These are phyloP conservation scores for Bibio marci DNA, from an alignment of 2,888 invertebrate species.

Conservation along the genomic window DNA sequence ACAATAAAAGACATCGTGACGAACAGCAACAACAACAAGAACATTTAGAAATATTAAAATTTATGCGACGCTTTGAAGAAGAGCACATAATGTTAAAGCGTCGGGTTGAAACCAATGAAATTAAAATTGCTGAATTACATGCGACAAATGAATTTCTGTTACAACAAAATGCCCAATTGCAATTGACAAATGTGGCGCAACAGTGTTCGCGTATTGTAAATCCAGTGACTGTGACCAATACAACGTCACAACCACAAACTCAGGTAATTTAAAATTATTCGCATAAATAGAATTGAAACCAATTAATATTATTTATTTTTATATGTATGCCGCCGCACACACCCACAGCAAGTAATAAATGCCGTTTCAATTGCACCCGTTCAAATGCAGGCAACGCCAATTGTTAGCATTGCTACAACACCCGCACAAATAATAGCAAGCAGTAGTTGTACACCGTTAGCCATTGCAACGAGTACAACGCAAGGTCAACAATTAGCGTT, in stretches of 20 bases:
- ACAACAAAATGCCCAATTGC: conserved; percentile 56
- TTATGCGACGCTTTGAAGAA: conserved; percentile 15
- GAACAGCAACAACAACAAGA: conserved; percentile 17
- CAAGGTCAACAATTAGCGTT: conserved; percentile 14
- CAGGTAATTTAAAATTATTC: no score
- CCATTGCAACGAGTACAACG: conserved; percentile 14
- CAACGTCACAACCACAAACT: conserved; percentile 32
- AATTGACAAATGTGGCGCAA: conserved; percentile 39
- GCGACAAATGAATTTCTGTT: conserved; percentile 63
- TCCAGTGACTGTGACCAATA: conserved; percentile 40
- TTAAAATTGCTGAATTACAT: conserved; percentile 40
- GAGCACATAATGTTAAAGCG: conserved; percentile 15
- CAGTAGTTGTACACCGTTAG: conserved; percentile 11
- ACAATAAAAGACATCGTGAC: conserved; percentile 21
- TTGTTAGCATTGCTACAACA: conserved; percentile 32
- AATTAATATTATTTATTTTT: not conserved
- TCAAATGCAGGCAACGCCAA: conserved; percentile 33
- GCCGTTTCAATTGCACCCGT: conserved; percentile 36
- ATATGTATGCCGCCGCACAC: not conserved
- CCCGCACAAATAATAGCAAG: conserved; percentile 12
- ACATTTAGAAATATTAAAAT: conserved; percentile 13
- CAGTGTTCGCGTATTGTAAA: conserved; percentile 37
- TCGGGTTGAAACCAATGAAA: conserved; percentile 15
- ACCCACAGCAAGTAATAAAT: conserved; percentile 31
- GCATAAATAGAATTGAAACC: no score